Evolutionary conservation across 2,888 invertebrate genomes (phyloP).

Genomic region (Hedychridium roseum): DNA sequence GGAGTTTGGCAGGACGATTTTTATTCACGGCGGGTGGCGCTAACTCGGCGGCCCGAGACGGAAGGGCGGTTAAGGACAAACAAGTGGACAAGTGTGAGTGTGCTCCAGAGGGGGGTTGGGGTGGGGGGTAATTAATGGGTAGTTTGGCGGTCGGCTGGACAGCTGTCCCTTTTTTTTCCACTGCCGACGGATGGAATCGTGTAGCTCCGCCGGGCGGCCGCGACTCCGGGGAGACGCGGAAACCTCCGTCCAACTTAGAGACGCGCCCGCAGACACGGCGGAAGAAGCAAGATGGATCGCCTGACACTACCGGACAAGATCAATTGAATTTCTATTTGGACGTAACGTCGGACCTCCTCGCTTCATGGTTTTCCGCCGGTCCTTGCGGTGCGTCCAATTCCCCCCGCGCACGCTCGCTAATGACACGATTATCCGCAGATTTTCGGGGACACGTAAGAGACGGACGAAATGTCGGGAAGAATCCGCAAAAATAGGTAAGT

Average conservation of each 20-base stretch:
- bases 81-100: constrained; percentile 46
- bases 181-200: constrained; percentile 48
- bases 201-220: constrained; percentile 42
- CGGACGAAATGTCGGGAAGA: too few relatives aligned
- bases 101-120: too few relatives aligned
- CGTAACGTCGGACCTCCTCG: too few relatives aligned
- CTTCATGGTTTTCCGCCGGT: too few relatives aligned
- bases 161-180: constrained; percentile 58
- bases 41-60: constrained; percentile 16
- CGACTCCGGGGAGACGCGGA: constrained; percentile 51
- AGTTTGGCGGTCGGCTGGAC: constrained; percentile 63
- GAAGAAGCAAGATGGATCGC: constrained; percentile 66
- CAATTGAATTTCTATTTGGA: constrained; percentile 69
- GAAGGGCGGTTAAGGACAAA: constrained; percentile 42
- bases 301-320: constrained; percentile 67
- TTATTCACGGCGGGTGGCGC: constrained; percentile 33
- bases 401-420: too few relatives aligned
- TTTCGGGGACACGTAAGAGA: too few relatives aligned
- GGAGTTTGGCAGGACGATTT: constrained; percentile 42
- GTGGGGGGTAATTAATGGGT: constrained; percentile 60
- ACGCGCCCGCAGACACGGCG: constrained; percentile 60
- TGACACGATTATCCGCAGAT: too few relatives aligned
- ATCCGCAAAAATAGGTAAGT: too few relatives aligned
- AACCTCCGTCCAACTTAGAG: constrained; percentile 46
- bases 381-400: too few relatives aligned